Conservation (phyloP, 2,113 vertebrate species). For the Saguinus imperator region DNA sequence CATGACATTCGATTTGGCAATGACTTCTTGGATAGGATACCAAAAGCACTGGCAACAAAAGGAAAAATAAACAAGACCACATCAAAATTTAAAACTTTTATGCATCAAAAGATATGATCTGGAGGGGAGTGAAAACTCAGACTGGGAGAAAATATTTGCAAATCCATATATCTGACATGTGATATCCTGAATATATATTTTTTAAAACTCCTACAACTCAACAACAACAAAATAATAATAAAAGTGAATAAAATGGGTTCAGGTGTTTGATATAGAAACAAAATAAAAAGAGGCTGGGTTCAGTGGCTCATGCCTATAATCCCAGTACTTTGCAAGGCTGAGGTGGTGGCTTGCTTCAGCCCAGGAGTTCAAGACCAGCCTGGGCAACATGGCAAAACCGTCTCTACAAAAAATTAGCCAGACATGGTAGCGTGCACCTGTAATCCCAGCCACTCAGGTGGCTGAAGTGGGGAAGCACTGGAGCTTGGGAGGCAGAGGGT, state of each 20-base stretch:
- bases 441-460: neutral
- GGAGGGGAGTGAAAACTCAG: neutral
- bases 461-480: neutral
- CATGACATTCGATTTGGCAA: neutral
- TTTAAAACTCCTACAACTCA: neutral
- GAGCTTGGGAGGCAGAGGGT: neutral
- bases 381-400: neutral
- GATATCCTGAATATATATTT: neutral
- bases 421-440: neutral
- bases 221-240: neutral
- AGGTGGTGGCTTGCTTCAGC: neutral
- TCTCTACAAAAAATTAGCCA: neutral
- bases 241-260: too few relatives aligned
- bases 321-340: neutral
- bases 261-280: neutral
- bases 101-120: neutral
- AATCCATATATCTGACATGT: neutral
- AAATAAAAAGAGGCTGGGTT: neutral
- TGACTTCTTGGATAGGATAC: neutral
- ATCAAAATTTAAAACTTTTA: neutral
- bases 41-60: slow-evolving; percentile 7
- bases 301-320: neutral
- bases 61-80: neutral
- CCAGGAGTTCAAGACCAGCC: neutral
- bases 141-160: neutral